Conservation (phyloP, 2,888 invertebrate species). For the Acleris emargana region DNA sequence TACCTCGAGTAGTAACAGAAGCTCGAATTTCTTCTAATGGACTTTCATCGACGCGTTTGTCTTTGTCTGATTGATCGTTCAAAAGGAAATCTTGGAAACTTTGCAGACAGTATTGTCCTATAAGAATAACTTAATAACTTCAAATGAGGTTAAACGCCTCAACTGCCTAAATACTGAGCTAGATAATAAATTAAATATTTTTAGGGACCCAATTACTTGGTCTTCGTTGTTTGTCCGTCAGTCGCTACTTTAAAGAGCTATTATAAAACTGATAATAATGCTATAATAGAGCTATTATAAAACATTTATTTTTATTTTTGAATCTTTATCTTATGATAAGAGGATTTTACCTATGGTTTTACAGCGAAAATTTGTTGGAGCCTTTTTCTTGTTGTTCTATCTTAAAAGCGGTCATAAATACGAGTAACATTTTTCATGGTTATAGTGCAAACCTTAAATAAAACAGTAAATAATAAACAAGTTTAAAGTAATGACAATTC, state of each 20-base stretch:
- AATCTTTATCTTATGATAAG: too few relatives aligned
- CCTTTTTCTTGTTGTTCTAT: too few relatives aligned
- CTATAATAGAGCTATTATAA: too few relatives aligned
- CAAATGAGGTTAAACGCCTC: background rate
- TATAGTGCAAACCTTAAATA: too few relatives aligned
- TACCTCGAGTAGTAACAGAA: conserved; percentile 1
- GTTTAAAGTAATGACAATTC: conserved; percentile 4
- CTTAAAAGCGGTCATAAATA: too few relatives aligned
- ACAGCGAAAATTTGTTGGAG: too few relatives aligned
- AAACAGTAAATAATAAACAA: background rate
- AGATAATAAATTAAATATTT: background rate
- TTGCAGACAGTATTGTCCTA: conserved; percentile 22
- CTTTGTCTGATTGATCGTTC: conserved; percentile 27
- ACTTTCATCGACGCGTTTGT: conserved; percentile 17
- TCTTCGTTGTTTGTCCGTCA: too few relatives aligned
- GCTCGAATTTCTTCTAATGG: conserved; percentile 27
- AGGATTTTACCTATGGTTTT: too few relatives aligned
- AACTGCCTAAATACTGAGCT: background rate
- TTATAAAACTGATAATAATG: too few relatives aligned
- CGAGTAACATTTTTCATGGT: too few relatives aligned
- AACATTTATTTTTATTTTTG: too few relatives aligned
- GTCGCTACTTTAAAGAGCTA: too few relatives aligned
- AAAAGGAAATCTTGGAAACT: conserved; percentile 15
- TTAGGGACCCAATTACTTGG: background rate
- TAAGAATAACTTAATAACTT: background rate